Percentiles rank a stretch among this genome's conserved stretches.
phyloP scores from a whole-genome alignment of 2,888 invertebrate genomes.

The Corythucha ciliata region DNA sequence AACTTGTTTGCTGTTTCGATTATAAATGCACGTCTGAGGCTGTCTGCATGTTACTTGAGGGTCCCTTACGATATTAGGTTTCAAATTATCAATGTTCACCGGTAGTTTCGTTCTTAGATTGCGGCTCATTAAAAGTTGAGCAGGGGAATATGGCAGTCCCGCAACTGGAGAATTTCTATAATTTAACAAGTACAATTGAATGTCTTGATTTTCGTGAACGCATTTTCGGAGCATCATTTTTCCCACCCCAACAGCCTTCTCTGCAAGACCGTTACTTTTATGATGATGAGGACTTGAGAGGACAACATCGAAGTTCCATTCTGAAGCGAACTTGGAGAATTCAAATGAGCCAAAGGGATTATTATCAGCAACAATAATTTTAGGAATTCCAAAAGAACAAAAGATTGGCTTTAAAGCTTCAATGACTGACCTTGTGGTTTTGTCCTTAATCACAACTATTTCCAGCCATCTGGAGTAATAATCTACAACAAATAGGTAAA shows the following conservation, averaged over 20 bases:
- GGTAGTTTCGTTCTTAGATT: too few species aligned
- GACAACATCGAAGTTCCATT: conserved; percentile 28
- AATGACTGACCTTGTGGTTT: not conserved
- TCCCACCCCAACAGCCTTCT: too few species aligned
- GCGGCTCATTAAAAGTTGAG: conserved; percentile 13
- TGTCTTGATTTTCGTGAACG: conserved; percentile 6
- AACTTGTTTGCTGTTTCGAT: too few species aligned
- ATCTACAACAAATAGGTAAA: not conserved
- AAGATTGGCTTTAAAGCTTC: too few species aligned
- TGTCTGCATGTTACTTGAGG: too few species aligned
- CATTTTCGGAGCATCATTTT: conserved; percentile 11
- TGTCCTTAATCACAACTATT: not conserved
- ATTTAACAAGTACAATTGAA: conserved; percentile 2
- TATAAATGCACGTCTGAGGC: too few species aligned
- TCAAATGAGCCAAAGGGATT: conserved; percentile 31
- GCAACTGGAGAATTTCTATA: conserved; percentile 17
- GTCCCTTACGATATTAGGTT: conserved; percentile 4
- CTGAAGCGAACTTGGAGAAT: conserved; percentile 29
- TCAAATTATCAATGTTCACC: not conserved
- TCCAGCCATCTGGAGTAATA: not conserved
- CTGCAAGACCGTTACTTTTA: too few species aligned
- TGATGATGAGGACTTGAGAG: conserved; percentile 31
- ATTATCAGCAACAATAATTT: conserved; percentile 30
- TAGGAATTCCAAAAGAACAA: too few species aligned
- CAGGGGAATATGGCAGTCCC: conserved; percentile 17